These are phyloP conservation scores for Acropora tenuis DNA, from an alignment of 64 coral and sea anemone species.

Conservation along the genomic window DNA sequence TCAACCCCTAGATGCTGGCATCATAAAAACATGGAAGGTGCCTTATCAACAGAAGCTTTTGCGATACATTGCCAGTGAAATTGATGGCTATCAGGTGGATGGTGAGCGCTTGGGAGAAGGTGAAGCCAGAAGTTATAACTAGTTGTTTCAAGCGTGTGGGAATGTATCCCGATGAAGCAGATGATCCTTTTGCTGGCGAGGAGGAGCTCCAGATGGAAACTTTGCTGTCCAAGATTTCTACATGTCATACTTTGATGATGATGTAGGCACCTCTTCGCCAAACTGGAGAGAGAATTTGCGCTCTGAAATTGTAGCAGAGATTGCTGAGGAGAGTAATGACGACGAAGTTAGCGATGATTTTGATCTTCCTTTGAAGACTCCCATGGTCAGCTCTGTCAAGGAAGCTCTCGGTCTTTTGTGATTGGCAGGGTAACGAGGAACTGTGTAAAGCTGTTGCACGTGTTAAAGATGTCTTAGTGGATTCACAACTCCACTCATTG, in stretches of 20 bases:
- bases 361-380: conserved; percentile 6
- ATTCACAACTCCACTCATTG: conserved; percentile 31
- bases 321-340: conserved; percentile 28
- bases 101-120: conserved; percentile 30
- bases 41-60: conserved; percentile 10
- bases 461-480: conserved; percentile 1
- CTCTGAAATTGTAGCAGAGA: conserved; percentile 29
- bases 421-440: conserved; percentile 1
- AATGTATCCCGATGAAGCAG: no score
- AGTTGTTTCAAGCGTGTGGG: conserved; percentile 27
- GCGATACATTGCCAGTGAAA: conserved; percentile 22
- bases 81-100: conserved; percentile 47
- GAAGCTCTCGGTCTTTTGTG: neutral
- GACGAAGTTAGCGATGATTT: conserved; percentile 5
- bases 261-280: conserved; percentile 17
- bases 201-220: no score
- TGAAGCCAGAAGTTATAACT: conserved; percentile 29
- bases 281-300: conserved; percentile 21
- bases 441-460: neutral
- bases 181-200: no score
- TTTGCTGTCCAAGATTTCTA: conserved; percentile 17
- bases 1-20: conserved; percentile 22
- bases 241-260: conserved; percentile 7
- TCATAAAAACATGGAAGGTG: conserved; percentile 32
- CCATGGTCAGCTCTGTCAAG: neutral